These are phyloP conservation scores for Sebastes trivittatus DNA, from an alignment of 2,797 vertebrate genomes.

Conservation along the genomic window DNA sequence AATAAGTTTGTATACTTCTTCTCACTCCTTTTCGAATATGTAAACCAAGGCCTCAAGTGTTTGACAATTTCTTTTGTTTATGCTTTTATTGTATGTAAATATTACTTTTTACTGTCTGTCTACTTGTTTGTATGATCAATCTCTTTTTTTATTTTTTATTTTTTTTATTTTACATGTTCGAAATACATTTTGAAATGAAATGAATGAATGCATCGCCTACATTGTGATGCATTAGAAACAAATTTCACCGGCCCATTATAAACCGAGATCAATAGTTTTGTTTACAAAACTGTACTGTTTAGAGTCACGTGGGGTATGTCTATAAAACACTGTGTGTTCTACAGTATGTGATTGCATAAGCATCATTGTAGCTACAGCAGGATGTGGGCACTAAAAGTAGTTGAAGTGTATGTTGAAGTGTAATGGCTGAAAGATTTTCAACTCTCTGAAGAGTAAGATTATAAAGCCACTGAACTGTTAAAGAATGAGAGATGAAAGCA, in stretches of 20 bases:
- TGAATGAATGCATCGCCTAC: background rate
- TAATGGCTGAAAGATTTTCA: background rate
- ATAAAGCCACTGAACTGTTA: background rate
- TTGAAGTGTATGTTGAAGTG: background rate
- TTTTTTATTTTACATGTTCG: too few species aligned
- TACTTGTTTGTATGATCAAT: too few species aligned
- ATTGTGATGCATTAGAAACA: background rate
- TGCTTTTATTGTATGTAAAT: too few species aligned
- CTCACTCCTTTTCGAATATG: too few species aligned
- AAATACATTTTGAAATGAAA: too few species aligned
- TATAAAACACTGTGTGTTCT: background rate
- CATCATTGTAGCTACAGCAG: background rate
- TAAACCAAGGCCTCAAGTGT: too few species aligned
- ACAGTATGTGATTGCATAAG: background rate
- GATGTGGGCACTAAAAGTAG: background rate
- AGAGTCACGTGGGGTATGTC: background rate
- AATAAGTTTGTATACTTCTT: too few species aligned
- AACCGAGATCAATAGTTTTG: background rate
- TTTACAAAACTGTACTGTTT: background rate
- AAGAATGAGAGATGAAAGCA: background rate
- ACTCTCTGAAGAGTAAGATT: background rate
- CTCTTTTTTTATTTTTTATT: too few species aligned
- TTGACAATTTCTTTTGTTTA: too few species aligned
- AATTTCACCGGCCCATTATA: background rate
- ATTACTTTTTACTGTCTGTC: too few species aligned